Percentiles rank a stretch among this genome's conserved stretches.
Evolutionary conservation across 2,888 invertebrate species (phyloP).

Genomic region (Lepidochrysops patricia): DNA sequence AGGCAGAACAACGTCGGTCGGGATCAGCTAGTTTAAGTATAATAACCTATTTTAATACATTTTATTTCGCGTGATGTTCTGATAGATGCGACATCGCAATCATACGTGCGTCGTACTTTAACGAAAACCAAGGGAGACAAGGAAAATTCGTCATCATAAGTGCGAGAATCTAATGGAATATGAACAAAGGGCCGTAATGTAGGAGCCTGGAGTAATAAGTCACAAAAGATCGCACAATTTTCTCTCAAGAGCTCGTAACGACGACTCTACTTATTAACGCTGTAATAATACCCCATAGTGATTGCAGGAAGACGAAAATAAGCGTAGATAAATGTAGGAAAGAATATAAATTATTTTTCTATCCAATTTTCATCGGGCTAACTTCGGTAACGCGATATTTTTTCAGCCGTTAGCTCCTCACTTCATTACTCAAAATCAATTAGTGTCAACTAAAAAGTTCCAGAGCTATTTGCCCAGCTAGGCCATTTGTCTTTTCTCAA

Average conservation of each 20-base stretch:
- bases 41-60: no score
- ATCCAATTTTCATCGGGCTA: background rate
- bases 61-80: no score
- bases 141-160: background rate
- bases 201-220: background rate
- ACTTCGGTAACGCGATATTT: background rate
- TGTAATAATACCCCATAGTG: background rate
- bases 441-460: constrained; percentile 14
- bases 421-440: constrained; percentile 13
- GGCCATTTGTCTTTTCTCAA: constrained; percentile 8
- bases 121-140: background rate
- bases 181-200: background rate
- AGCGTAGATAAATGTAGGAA: background rate
- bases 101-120: no score
- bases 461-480: background rate
- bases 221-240: background rate
- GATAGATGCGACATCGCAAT: no score
- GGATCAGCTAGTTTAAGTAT: no score
- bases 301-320: background rate
- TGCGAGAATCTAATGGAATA: background rate
- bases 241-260: background rate
- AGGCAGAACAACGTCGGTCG: no score
- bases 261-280: background rate
- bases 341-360: background rate
- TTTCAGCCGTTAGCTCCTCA: background rate